phyloP scores from a whole-genome alignment of 2,113 vertebrate species.

The Loxodonta africana region DNA sequence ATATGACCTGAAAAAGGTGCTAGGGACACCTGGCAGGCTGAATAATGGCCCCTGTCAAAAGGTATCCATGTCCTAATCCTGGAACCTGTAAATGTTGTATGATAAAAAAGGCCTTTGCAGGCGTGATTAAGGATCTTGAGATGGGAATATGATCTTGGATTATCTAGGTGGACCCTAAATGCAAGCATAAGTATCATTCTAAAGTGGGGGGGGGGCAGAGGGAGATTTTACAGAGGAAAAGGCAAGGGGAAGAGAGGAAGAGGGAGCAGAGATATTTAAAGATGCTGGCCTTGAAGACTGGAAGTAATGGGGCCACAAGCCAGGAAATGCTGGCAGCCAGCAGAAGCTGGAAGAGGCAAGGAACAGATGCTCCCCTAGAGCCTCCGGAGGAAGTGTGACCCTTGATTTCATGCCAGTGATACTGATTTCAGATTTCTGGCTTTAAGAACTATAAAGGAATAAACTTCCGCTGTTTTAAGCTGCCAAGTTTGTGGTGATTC shows the following conservation, averaged over 20 bases:
- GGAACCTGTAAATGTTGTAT: background rate
- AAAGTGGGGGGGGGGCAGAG: background rate
- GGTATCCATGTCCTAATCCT: background rate
- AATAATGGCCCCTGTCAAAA: background rate
- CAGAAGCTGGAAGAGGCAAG: background rate
- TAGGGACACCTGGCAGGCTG: background rate
- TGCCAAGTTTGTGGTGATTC: background rate
- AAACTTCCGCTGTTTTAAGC: background rate
- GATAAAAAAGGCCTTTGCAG: background rate
- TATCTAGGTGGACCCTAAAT: background rate
- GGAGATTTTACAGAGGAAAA: background rate
- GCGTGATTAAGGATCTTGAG: background rate
- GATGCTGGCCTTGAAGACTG: background rate
- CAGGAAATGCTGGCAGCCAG: background rate
- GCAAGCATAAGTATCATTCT: background rate
- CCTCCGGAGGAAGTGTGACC: too few species aligned
- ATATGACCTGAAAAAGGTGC: background rate
- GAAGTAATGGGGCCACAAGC: too few species aligned
- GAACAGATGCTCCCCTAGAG: background rate
- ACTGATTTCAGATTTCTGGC: background rate
- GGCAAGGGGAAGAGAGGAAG: background rate
- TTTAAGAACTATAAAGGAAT: background rate
- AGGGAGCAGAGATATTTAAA: background rate
- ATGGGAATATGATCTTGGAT: background rate
- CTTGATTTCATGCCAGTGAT: background rate